Percentiles rank a stretch among this genome's conserved stretches.
phyloP scores from a whole-genome alignment of 2,113 vertebrate genomes.

The Cebus imitator region DNA sequence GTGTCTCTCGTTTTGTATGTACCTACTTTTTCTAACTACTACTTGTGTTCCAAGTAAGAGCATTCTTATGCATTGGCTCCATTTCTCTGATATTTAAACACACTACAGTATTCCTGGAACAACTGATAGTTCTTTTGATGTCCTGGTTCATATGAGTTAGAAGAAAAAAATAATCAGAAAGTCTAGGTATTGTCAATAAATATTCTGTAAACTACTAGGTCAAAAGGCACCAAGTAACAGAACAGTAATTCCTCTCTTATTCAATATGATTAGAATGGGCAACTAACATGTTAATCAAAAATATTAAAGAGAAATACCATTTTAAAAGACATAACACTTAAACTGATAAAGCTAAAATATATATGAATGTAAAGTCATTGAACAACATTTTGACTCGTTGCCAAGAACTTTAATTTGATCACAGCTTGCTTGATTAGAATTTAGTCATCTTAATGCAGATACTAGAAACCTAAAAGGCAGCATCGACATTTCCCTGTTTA shows the following conservation, averaged over 20 bases:
- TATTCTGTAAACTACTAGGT: neutral
- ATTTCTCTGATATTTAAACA: neutral
- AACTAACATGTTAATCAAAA: neutral
- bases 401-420: neutral
- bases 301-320: neutral
- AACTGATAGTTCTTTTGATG: neutral
- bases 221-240: neutral
- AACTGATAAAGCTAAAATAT: neutral
- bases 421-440: neutral
- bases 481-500: neutral
- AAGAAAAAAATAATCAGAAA: neutral
- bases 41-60: neutral
- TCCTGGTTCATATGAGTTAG: neutral
- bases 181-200: neutral
- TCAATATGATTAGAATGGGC: neutral
- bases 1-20: neutral
- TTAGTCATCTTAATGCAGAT: neutral
- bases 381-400: neutral
- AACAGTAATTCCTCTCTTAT: neutral
- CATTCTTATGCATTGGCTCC: neutral
- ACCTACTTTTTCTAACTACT: neutral
- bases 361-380: neutral
- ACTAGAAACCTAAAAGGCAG: neutral
- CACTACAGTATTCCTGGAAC: neutral
- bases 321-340: neutral